A percentile compares a stretch with the other conserved stretches of the same genome.
Conservation (phyloP, 2,113 vertebrate species). For the Trogon surrucura region DNA sequence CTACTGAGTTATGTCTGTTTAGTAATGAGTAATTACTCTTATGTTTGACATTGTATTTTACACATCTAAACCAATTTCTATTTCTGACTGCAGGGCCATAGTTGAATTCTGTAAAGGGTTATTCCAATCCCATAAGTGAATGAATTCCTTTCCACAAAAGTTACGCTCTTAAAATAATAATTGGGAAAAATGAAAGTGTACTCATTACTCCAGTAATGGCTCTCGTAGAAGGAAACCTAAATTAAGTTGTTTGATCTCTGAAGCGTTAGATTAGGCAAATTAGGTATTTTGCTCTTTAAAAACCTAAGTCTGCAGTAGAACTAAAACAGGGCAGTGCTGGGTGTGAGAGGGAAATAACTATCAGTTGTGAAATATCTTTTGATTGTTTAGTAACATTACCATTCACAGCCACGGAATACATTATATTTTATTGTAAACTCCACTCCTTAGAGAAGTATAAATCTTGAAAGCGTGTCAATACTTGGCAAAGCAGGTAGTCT, state of each 20-base stretch:
- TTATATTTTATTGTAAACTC: slow-evolving; percentile 78
- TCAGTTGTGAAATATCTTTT: slow-evolving; percentile 63
- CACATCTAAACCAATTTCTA: neutral
- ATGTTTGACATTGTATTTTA: neutral
- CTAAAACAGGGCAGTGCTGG: neutral
- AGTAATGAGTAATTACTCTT: neutral
- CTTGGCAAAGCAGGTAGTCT: slow-evolving; percentile 74
- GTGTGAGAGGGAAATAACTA: slow-evolving; percentile 34
- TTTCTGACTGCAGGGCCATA: neutral
- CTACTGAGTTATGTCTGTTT: neutral
- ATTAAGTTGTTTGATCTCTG: neutral
- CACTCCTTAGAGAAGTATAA: slow-evolving; percentile 73
- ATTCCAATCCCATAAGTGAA: neutral
- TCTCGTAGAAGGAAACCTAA: neutral
- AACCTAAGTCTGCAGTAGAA: neutral
- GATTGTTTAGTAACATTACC: slow-evolving; percentile 70
- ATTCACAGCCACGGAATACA: slow-evolving; percentile 80
- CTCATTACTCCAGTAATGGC: neutral
- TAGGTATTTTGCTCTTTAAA: neutral
- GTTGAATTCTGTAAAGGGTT: neutral
- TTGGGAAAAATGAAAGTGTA: neutral
- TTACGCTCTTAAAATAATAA: neutral
- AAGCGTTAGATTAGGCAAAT: neutral
- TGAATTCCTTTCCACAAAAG: neutral
- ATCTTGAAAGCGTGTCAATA: slow-evolving; percentile 76